phyloP scores from a whole-genome alignment of 1,140 invertebrate genomes.

The Leptinotarsa defecta region DNA sequence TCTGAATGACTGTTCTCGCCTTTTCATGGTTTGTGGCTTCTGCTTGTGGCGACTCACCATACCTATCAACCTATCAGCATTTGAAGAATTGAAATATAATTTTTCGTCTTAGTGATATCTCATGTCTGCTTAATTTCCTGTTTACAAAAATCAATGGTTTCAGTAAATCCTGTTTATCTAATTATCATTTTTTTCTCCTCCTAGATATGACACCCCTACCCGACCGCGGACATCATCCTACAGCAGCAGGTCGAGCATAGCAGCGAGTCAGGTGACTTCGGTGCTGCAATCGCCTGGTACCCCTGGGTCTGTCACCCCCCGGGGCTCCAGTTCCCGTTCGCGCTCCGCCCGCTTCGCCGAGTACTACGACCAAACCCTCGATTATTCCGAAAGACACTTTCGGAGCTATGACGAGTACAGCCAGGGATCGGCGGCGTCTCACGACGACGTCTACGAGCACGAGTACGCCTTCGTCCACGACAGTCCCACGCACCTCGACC shows the following conservation, averaged over 20 bases:
- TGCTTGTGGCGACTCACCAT: too few species aligned
- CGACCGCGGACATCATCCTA: constrained; percentile 61
- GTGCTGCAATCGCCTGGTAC: constrained; percentile 53
- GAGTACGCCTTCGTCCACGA: constrained; percentile 39
- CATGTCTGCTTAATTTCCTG: too few species aligned
- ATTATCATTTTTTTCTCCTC: too few species aligned
- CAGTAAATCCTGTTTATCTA: too few species aligned
- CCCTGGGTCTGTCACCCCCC: constrained; percentile 48
- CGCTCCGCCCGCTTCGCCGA: constrained; percentile 51
- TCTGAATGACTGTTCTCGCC: too few species aligned
- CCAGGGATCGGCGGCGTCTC: constrained; percentile 66
- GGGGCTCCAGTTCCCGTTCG: constrained; percentile 51
- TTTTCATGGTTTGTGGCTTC: too few species aligned
- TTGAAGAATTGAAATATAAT: too few species aligned
- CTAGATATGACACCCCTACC: constrained; percentile 51
- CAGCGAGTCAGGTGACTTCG: constrained; percentile 40
- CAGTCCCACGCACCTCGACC: constrained; percentile 49
- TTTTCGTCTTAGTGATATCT: too few species aligned
- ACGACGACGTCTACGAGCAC: constrained; percentile 64
- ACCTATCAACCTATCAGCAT: too few species aligned
- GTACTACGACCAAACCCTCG: constrained; percentile 54
- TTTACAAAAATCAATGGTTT: too few species aligned
- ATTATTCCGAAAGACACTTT: constrained; percentile 56
- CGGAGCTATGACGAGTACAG: constrained; percentile 69
- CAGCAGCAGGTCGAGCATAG: constrained; percentile 51